Conservation (phyloP, 2,113 vertebrate species). For the Ageneiosus marmoratus region DNA sequence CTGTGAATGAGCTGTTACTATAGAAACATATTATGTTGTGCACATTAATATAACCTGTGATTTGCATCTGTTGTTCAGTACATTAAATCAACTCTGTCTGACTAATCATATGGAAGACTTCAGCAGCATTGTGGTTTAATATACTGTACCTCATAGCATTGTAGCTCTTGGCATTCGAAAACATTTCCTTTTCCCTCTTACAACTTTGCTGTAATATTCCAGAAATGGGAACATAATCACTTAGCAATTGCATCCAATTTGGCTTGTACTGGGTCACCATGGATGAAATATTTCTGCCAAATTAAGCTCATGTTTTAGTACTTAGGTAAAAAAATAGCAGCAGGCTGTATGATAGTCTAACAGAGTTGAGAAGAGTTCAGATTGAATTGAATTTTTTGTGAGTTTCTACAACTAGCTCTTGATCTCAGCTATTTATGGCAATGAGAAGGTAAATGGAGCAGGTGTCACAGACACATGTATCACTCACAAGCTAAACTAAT, state of each 20-base stretch:
- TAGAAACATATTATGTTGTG: not conserved
- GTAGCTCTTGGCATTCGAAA: not conserved
- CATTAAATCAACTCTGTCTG: not conserved
- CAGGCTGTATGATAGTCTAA: not conserved
- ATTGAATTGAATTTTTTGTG: not conserved
- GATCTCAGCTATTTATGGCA: not conserved
- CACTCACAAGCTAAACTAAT: too few species aligned
- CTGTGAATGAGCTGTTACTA: not conserved
- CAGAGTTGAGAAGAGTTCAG: not conserved
- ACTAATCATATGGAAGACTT: not conserved
- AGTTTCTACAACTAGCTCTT: not conserved
- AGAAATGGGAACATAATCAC: not conserved
- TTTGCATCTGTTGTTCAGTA: not conserved
- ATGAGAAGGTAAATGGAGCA: too few species aligned
- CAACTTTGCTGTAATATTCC: not conserved
- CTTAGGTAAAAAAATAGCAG: not conserved
- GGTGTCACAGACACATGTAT: too few species aligned
- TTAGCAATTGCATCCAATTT: not conserved
- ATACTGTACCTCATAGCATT: not conserved
- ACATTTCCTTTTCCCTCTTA: not conserved
- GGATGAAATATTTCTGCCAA: not conserved
- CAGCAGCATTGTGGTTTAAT: not conserved
- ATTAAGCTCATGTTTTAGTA: not conserved
- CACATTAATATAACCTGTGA: not conserved
- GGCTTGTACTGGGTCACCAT: not conserved